Conservation (phyloP, 2,113 vertebrate genomes). For the Apus apus region DNA sequence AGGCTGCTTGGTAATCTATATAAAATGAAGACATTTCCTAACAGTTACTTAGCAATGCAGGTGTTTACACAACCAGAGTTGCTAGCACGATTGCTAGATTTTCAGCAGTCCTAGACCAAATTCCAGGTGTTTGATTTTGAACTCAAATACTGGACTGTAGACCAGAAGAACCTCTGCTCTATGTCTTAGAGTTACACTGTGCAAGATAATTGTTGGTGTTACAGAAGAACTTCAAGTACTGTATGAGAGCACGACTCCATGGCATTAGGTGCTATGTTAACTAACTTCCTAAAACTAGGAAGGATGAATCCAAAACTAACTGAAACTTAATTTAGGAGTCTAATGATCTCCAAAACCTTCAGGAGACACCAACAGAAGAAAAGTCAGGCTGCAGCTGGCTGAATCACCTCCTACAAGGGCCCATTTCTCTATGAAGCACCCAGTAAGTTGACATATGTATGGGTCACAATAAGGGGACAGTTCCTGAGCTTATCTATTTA, state of each 20-base stretch:
- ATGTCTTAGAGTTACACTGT: background rate
- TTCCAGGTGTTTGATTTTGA: background rate
- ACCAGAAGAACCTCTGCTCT: background rate
- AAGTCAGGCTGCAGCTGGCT: background rate
- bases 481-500: background rate
- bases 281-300: background rate
- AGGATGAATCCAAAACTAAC: background rate
- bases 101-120: background rate
- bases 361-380: background rate
- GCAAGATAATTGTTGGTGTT: background rate
- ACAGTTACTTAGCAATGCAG: background rate
- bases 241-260: background rate
- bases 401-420: background rate
- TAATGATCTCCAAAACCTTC: background rate
- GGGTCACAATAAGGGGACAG: background rate
- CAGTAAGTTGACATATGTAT: rapidly evolving
- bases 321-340: background rate
- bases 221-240: background rate
- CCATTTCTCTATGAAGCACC: background rate
- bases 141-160: background rate
- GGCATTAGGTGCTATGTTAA: background rate
- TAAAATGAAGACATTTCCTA: constrained; percentile 17
- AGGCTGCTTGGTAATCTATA: background rate
- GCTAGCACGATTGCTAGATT: background rate
- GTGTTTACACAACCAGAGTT: constrained; percentile 9